Percentiles rank a stretch among this genome's conserved stretches.
phyloP scores from a whole-genome alignment of 92 coral and sea anemone species.

The Parazoanthus darwini region DNA sequence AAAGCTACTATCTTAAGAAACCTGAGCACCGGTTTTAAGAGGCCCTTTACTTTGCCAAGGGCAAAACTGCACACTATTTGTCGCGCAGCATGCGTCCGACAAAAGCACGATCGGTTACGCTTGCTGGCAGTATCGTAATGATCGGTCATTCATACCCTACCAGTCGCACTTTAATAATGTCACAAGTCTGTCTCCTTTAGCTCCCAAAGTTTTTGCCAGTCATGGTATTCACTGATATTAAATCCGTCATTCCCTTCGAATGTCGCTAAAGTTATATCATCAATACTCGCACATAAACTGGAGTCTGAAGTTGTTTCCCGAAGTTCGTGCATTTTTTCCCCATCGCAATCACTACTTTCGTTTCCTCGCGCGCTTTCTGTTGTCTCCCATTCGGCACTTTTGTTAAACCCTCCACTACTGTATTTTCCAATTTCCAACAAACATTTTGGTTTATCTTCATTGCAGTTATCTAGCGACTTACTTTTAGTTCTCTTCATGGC shows the following conservation, averaged over 20 bases:
- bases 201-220: slow-evolving; percentile 28
- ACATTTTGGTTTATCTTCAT: slow-evolving; percentile 9
- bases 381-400: slow-evolving; percentile 59
- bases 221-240: slow-evolving; percentile 4
- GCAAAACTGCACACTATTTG: background rate
- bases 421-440: slow-evolving; percentile 15
- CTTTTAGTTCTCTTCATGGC: background rate
- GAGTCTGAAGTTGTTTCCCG: slow-evolving; percentile 40
- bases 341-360: slow-evolving; percentile 30
- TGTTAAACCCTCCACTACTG: background rate
- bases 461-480: background rate
- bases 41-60: slow-evolving; percentile 3
- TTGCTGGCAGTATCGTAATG: background rate
- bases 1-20: background rate
- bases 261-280: slow-evolving; percentile 25
- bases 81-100: background rate
- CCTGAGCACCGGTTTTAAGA: background rate
- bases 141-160: background rate
- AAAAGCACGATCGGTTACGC: slow-evolving; percentile 15
- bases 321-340: slow-evolving; percentile 30
- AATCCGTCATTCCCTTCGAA: background rate
- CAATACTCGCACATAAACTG: slow-evolving; percentile 33
- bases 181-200: slow-evolving; percentile 38
- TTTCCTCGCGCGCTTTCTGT: slow-evolving; percentile 63
- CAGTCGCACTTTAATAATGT: slow-evolving; percentile 17